phyloP scores from a whole-genome alignment of 2,888 invertebrate species.

The Heliconius aoede region DNA sequence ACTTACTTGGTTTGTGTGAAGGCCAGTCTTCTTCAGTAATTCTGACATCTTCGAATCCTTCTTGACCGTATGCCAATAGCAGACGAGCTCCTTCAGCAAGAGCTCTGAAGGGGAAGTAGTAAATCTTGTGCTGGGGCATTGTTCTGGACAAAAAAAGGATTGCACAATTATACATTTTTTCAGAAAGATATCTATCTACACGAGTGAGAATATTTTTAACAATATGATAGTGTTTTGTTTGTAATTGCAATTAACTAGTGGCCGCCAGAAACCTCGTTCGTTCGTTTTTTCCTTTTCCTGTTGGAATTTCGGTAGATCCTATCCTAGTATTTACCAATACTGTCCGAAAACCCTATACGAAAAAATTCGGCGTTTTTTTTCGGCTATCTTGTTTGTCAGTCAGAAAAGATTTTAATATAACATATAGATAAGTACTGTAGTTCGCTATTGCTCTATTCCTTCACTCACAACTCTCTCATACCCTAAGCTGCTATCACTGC shows the following conservation, averaged over 20 bases:
- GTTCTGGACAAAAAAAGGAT: neutral
- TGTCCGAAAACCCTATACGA: no score
- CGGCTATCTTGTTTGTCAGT: no score
- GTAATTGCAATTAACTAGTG: neutral
- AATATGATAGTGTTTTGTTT: neutral
- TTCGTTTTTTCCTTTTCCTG: no score
- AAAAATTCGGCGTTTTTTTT: no score
- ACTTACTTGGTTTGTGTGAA: slow-evolving; percentile 58
- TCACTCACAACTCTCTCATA: neutral
- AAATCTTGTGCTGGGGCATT: slow-evolving; percentile 9
- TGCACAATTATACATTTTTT: neutral
- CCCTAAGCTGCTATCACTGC: neutral
- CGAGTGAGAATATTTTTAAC: neutral
- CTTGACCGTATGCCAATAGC: slow-evolving; percentile 83
- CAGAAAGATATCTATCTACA: no score
- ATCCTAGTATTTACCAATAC: no score
- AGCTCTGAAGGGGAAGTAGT: slow-evolving; percentile 73
- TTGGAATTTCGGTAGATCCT: no score
- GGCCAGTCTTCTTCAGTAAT: slow-evolving; percentile 77
- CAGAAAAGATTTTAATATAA: no score
- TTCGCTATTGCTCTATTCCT: neutral
- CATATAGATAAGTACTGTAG: neutral
- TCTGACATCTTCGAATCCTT: slow-evolving; percentile 85
- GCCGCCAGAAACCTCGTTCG: no score
- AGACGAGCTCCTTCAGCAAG: slow-evolving; percentile 85